These are phyloP conservation scores for Xylota segnis DNA, from an alignment of 2,888 invertebrate species.

Conservation along the genomic window DNA sequence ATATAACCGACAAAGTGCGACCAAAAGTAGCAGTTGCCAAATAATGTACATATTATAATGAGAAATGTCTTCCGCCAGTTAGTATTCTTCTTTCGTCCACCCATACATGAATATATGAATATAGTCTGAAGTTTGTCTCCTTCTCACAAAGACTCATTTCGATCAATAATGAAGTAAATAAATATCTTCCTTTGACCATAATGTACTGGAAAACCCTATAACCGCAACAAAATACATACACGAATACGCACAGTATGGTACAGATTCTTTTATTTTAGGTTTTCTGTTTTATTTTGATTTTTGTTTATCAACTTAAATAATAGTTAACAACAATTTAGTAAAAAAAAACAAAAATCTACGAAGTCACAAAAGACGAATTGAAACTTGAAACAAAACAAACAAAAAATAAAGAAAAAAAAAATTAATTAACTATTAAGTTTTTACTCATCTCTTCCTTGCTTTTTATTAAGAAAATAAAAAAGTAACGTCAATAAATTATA, in stretches of 20 bases:
- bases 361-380: background rate
- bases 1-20: too few species aligned
- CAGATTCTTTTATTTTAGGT: background rate
- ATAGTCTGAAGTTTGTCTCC: too few species aligned
- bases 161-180: too few species aligned
- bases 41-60: too few species aligned
- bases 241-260: background rate
- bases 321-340: constrained; percentile 40
- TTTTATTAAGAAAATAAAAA: constrained; percentile 9
- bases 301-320: background rate
- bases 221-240: background rate
- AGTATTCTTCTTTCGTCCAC: too few species aligned
- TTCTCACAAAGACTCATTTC: too few species aligned
- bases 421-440: constrained; percentile 21
- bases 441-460: constrained; percentile 47
- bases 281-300: background rate
- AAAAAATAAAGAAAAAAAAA: constrained; percentile 13
- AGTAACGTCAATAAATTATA: constrained; percentile 9
- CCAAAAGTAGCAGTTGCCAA: too few species aligned
- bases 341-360: background rate
- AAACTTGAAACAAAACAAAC: constrained; percentile 1
- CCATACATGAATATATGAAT: too few species aligned
- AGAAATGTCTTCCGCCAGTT: too few species aligned
- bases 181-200: too few species aligned
- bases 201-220: background rate